A percentile compares a stretch with the other conserved stretches of the same genome.
Evolutionary conservation across 2,888 invertebrate species (phyloP).

Genomic region (Microdon myrmicae): DNA sequence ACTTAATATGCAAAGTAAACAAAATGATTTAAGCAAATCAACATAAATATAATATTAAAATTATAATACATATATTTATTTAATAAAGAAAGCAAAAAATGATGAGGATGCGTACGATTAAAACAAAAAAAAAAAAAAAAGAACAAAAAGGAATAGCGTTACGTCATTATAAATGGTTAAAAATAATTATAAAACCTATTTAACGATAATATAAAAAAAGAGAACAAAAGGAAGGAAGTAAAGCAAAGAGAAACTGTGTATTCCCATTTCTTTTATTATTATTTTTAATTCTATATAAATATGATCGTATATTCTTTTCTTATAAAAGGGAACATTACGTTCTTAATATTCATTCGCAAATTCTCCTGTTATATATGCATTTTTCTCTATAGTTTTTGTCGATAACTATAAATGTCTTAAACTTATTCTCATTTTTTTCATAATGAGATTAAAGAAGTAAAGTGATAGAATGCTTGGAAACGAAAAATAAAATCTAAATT

Average conservation of each 20-base stretch:
- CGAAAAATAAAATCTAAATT: constrained; percentile 51
- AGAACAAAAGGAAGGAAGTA: constrained; percentile 14
- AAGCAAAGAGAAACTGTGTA: constrained; percentile 35
- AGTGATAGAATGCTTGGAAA: constrained; percentile 51
- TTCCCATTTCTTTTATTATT: constrained; percentile 4
- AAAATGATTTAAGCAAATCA: constrained; percentile 23
- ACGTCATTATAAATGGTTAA: constrained; percentile 51
- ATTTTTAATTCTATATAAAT: constrained; percentile 3
- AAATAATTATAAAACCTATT: constrained; percentile 50
- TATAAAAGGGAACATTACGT: no score
- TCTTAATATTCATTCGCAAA: no score
- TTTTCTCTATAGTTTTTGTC: constrained; percentile 38
- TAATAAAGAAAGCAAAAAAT: constrained; percentile 21
- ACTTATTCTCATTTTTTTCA: constrained; percentile 33
- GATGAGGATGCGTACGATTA: constrained; percentile 22
- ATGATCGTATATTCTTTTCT: constrained; percentile 11
- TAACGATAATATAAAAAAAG: constrained; percentile 39
- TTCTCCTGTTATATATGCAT: constrained; percentile 33
- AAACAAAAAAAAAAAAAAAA: constrained; percentile 7
- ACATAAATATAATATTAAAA: constrained; percentile 33
- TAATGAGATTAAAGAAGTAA: constrained; percentile 51
- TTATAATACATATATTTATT: constrained; percentile 47
- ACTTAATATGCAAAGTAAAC: constrained; percentile 43
- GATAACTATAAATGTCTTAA: constrained; percentile 39
- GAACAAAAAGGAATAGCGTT: constrained; percentile 40